Base-by-base conservation (phyloP, 1,140 invertebrate species). In the Orchesella cincta region DNA sequence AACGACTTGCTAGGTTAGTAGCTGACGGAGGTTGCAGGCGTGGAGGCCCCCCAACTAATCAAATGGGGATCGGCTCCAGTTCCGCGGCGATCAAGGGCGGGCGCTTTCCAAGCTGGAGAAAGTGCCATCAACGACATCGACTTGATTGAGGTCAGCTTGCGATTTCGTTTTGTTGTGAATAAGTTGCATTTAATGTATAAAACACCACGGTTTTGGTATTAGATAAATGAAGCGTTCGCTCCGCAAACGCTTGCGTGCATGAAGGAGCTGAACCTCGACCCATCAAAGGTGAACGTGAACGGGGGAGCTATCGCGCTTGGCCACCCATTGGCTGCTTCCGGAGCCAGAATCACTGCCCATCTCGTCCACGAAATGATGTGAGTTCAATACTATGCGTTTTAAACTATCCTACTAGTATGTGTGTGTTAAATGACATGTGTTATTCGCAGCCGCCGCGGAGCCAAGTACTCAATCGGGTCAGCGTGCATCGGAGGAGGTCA, bases 401-500 rank as follows among this genome's bases (percentile, higher is more conserved):
- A 5, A n/a, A n/a, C n/a, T n/a, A n/a, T n/a, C n/a, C n/a, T n/a
- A n/a, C n/a, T n/a, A n/a, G n/a, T n/a, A n/a, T n/a, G n/a, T n/a
- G n/a, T n/a, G n/a, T n/a, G n/a, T n/a, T n/a, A n/a, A n/a, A n/a
- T n/a, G n/a, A n/a, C n/a, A n/a, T n/a, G n/a, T n/a, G n/a, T n/a
- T 73, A 99, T 86, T 95, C 98, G 26, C 85, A 97, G 94, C 84
- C 90, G 95, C 78, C 92, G 92, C 77, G 91, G 92, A 77, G 88
- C 91, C 14, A 98, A 97, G 85, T 91, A 92, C 83, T 95, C 90
- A 28, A 92, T 98, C 84, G 97, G 96, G 33, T 93, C 96, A 28
- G 97, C 97, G 0, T 99, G 97, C 84, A 99, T 99, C 86, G 97
- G 97, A 54, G 97, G 97, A 23, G 97, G 97, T 70, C 97, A 99